Evolutionary conservation across 1,140 invertebrate genomes (phyloP).

Genomic region (Drosophila bocqueti): DNA sequence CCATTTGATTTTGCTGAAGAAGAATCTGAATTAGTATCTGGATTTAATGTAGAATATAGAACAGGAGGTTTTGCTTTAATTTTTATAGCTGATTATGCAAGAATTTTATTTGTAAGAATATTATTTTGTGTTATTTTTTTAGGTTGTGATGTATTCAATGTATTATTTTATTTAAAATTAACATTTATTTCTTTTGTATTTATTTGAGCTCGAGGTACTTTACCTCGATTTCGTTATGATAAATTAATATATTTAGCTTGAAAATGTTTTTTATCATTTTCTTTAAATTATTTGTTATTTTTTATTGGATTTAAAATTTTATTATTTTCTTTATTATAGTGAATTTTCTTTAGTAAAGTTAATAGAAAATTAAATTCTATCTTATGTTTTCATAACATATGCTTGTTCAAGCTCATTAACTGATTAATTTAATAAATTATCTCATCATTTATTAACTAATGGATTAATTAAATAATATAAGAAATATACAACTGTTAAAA

Average conservation of each 20-base stretch:
- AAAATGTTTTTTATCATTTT: conserved; percentile 82
- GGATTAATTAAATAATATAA: no score
- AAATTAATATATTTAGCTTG: conserved; percentile 85
- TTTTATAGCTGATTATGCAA: conserved; percentile 89
- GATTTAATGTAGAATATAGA: conserved; percentile 91
- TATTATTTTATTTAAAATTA: conserved; percentile 87
- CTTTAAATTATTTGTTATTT: conserved; percentile 62
- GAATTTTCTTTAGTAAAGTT: no score
- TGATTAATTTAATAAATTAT: no score
- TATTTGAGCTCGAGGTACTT: conserved; percentile 61
- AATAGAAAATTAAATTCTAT: no score
- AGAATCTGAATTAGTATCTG: conserved; percentile 91
- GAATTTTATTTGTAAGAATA: conserved; percentile 86
- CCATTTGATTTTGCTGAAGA: conserved; percentile 92
- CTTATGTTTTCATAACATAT: no score
- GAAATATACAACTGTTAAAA: no score
- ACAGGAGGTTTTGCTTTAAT: conserved; percentile 89
- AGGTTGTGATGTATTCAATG: conserved; percentile 86
- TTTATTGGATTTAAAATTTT: conserved; percentile 66
- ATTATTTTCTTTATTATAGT: conserved; percentile 67
- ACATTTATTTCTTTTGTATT: conserved; percentile 86
- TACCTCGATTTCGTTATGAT: conserved; percentile 62
- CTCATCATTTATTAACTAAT: no score
- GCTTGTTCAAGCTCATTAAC: no score
- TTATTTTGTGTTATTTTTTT: conserved; percentile 91